Evolutionary conservation across 2,888 invertebrate genomes (phyloP).

Genomic region (Diaprepes abbreviatus): DNA sequence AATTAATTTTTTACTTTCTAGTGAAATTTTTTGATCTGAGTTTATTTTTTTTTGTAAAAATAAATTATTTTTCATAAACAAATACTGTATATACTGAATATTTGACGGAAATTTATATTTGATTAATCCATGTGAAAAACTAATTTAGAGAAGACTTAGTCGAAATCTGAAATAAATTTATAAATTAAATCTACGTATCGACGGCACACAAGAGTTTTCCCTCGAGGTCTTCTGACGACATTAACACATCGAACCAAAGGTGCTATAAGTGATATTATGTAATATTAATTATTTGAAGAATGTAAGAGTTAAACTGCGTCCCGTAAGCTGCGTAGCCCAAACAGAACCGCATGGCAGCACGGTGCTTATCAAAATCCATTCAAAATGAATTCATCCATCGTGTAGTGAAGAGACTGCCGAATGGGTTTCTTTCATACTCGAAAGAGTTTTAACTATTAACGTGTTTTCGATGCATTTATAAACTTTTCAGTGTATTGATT

Average conservation of each 20-base stretch:
- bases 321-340: conserved; percentile 31
- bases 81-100: too few species aligned
- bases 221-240: conserved; percentile 18
- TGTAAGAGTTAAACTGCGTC: conserved; percentile 37
- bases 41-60: too few species aligned
- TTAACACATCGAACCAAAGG: conserved; percentile 5
- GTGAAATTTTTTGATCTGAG: too few species aligned
- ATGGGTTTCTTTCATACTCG: conserved; percentile 18
- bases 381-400: conserved; percentile 44
- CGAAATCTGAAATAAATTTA: too few species aligned
- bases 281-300: conserved; percentile 42
- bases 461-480: conserved; percentile 20
- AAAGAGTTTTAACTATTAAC: conserved; percentile 16
- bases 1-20: too few species aligned
- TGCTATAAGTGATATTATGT: conserved; percentile 32
- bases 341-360: conserved; percentile 34
- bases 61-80: too few species aligned
- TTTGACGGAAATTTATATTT: too few species aligned
- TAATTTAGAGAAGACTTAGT: too few species aligned
- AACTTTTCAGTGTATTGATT: conserved; percentile 20
- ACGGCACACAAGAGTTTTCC: background rate
- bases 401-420: conserved; percentile 37
- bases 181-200: too few species aligned
- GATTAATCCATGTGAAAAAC: too few species aligned
- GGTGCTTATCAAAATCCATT: conserved; percentile 41